Evolutionary conservation across 2,888 invertebrate species (phyloP), one percentile per base, ranked within the genome.

Genomic region (Keiferia lycopersicella): DNA sequence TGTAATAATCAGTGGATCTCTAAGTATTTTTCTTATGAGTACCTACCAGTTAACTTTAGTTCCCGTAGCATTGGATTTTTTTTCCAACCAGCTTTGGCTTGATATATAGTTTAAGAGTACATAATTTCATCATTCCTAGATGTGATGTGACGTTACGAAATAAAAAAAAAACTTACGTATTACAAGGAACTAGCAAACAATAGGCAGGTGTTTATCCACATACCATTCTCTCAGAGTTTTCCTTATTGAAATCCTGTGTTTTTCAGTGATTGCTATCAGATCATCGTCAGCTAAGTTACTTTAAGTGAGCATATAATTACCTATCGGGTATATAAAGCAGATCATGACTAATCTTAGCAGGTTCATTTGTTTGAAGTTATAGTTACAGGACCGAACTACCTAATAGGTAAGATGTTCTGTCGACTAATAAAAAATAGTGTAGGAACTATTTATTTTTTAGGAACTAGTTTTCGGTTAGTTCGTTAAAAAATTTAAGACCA

Each of bases 151-250:
- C 56, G 56, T 56, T n/a, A 34, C 14, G 34, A 6, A 26, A 14
- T 53, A 12, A 56, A 56, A 56, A 56, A 56, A 18, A 8, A 51
- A 4, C 18, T 12, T 34, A 10, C 34, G 3, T 22, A 34, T 34
- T 30, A 56, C 56, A 30, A 56, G 56, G 56, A 56, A 56, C 56
- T 56, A 26, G n/a, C 1, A 14, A 56, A 56, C 56, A 56, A 56
- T 56, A 34, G 56, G 30, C 20, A 50, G 30, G 16, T 56, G n/a
- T 18, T 34, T 34, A 56, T 8, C 20, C 51, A 22, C 11, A 26
- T 16, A 3, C 6, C 0, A 20, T 16, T 51, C 20, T 18, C 56
- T 34, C n/a, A 26, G 26, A 56, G 30, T 56, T 56, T 56, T 56
- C 56, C 56, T 56, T n/a, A 16, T 56, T 34, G 56, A 56, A 26